phyloP scores from a whole-genome alignment of 2,888 invertebrate genomes.

The Lepidocyrtinus sp. region DNA sequence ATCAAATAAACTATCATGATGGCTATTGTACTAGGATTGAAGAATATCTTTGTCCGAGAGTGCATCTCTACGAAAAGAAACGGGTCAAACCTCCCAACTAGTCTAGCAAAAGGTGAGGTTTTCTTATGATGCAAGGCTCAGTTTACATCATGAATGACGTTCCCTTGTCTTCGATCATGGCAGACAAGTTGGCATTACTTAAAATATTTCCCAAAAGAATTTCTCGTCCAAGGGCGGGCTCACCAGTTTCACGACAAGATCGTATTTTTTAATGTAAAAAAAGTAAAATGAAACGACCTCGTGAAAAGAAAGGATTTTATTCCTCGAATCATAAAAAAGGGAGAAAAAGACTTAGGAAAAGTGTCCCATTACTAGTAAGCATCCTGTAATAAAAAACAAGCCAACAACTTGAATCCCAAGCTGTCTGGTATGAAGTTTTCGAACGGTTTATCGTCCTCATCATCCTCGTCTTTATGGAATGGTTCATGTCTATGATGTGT shows the following conservation, averaged over 20 bases:
- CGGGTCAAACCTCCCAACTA: constrained; percentile 9
- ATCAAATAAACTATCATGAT: no score
- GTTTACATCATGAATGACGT: background rate
- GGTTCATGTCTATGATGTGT: no score
- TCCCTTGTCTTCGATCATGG: background rate
- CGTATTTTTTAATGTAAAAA: background rate
- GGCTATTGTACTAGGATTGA: background rate
- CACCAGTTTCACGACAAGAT: background rate
- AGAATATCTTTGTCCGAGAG: background rate
- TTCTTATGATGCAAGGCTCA: background rate
- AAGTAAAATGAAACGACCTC: no score
- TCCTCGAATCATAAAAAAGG: background rate
- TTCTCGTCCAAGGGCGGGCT: background rate
- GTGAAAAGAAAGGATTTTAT: background rate
- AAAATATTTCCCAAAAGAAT: background rate
- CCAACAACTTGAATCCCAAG: background rate
- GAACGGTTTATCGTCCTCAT: no score
- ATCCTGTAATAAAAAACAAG: background rate
- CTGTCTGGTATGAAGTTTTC: background rate
- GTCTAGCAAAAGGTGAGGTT: background rate
- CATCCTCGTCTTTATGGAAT: no score
- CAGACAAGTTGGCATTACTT: constrained; percentile 3
- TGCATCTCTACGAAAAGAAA: constrained; percentile 1
- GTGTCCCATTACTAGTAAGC: background rate
- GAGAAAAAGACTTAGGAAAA: background rate